phyloP scores from a whole-genome alignment of 1,140 invertebrate genomes.

The Ephestia elutella region DNA sequence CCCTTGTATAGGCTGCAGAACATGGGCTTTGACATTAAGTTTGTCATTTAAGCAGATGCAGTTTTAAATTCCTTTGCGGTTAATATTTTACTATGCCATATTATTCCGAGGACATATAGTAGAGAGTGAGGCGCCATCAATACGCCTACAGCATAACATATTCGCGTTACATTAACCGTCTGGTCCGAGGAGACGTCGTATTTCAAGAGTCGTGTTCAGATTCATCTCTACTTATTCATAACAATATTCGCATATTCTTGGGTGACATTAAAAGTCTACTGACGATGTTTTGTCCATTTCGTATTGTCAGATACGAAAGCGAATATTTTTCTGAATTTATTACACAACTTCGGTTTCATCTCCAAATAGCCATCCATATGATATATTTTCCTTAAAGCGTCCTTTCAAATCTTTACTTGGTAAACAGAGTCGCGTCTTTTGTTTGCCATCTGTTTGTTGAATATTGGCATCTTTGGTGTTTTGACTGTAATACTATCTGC shows the following conservation, averaged over 20 bases:
- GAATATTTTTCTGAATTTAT: slow-evolving; percentile 48
- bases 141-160: slow-evolving; percentile 55
- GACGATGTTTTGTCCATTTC: slow-evolving; percentile 52
- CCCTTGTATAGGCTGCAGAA: slow-evolving; percentile 1
- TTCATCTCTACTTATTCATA: slow-evolving; percentile 64
- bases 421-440: slow-evolving; percentile 12
- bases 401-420: neutral
- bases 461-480: slow-evolving; percentile 11
- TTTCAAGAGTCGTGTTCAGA: slow-evolving; percentile 68
- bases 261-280: slow-evolving; percentile 62
- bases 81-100: slow-evolving; percentile 9
- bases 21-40: neutral
- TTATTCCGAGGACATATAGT: slow-evolving; percentile 21
- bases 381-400: slow-evolving; percentile 5
- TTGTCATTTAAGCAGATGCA: neutral
- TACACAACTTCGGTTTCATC: slow-evolving; percentile 25
- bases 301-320: slow-evolving; percentile 56
- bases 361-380: slow-evolving; percentile 21
- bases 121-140: slow-evolving; percentile 27
- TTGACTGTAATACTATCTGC: neutral
- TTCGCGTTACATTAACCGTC: slow-evolving; percentile 44
- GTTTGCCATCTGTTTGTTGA: slow-evolving; percentile 17
- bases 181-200: slow-evolving; percentile 49
- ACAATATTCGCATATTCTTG: slow-evolving; percentile 44
- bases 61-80: neutral